These are phyloP conservation scores for Rhagophthalmus giganteus DNA, from an alignment of 2,888 invertebrate genomes.

Conservation along the genomic window DNA sequence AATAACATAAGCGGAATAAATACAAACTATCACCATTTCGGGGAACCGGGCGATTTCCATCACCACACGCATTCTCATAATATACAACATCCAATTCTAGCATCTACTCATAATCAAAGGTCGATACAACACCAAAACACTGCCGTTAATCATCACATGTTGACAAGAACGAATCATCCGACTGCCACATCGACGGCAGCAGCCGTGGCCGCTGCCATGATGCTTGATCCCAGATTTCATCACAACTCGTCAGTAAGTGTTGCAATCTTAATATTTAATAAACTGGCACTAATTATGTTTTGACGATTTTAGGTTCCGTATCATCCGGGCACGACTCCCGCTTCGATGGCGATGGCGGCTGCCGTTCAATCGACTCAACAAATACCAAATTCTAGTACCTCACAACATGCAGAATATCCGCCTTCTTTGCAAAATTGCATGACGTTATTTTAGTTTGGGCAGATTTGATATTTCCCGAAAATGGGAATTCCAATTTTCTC, in stretches of 20 bases:
- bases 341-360: conserved; percentile 54
- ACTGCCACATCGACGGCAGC: conserved; percentile 55
- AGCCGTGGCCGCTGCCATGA: conserved; percentile 57
- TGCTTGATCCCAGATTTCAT: conserved; percentile 57
- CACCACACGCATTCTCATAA: conserved; percentile 52
- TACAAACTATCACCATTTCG: conserved; percentile 53
- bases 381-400: conserved; percentile 50
- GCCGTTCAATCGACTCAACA: conserved; percentile 55
- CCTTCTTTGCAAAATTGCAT: conserved; percentile 55
- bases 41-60: conserved; percentile 52
- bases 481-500: too few relatives aligned
- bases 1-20: conserved; percentile 46
- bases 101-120: conserved; percentile 47
- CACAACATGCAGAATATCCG: conserved; percentile 52
- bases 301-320: conserved; percentile 50
- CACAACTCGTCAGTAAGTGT: conserved; percentile 54
- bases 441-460: conserved; percentile 55
- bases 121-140: conserved; percentile 48
- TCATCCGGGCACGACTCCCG: conserved; percentile 54
- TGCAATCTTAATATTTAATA: neutral
- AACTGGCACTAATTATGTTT: conserved; percentile 5
- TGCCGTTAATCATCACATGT: conserved; percentile 53
- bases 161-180: conserved; percentile 48
- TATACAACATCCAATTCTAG: conserved; percentile 52
- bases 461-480: too few relatives aligned